Conservation (phyloP, 2,113 vertebrate genomes). For the Esox niger region DNA sequence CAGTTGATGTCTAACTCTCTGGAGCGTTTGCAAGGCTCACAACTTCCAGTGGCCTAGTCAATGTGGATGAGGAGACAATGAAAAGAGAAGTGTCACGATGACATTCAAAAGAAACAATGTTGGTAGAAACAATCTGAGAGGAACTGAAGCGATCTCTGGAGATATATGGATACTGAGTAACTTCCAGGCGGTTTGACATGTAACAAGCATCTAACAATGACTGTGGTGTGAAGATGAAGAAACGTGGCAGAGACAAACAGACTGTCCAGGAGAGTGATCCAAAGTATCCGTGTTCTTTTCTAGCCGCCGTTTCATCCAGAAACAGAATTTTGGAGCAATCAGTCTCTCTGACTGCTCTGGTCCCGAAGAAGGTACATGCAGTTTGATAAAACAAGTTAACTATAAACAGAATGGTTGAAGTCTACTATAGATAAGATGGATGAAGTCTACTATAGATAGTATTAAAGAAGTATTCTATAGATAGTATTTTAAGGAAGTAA, state of each 20-base stretch:
- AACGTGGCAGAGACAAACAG: constrained; percentile 23
- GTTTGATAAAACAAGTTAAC: too few relatives aligned
- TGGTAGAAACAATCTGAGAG: constrained; percentile 3
- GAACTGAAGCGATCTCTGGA: constrained; percentile 16
- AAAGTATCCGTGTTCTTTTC: constrained; percentile 14
- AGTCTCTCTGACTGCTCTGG: neutral
- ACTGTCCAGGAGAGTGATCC: neutral
- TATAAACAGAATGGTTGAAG: too few relatives aligned
- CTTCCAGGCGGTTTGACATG: constrained; percentile 11
- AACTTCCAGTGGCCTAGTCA: constrained; percentile 14
- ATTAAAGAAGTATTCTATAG: too few relatives aligned
- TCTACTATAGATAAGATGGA: too few relatives aligned
- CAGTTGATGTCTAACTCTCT: constrained; percentile 31
- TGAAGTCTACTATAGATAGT: too few relatives aligned
- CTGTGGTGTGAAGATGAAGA: constrained; percentile 20
- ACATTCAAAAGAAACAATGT: constrained; percentile 19
- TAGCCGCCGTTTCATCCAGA: constrained; percentile 26
- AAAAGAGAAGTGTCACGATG: constrained; percentile 22
- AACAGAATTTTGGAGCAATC: constrained; percentile 31
- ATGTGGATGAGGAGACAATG: constrained; percentile 14
- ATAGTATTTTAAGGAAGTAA: too few relatives aligned
- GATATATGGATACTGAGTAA: neutral
- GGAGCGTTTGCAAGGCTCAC: constrained; percentile 22
- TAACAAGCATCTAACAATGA: constrained; percentile 29
- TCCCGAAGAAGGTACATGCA: neutral